phyloP scores from a whole-genome alignment of 2,113 vertebrate genomes.

The Erythrocercus mccallii region DNA sequence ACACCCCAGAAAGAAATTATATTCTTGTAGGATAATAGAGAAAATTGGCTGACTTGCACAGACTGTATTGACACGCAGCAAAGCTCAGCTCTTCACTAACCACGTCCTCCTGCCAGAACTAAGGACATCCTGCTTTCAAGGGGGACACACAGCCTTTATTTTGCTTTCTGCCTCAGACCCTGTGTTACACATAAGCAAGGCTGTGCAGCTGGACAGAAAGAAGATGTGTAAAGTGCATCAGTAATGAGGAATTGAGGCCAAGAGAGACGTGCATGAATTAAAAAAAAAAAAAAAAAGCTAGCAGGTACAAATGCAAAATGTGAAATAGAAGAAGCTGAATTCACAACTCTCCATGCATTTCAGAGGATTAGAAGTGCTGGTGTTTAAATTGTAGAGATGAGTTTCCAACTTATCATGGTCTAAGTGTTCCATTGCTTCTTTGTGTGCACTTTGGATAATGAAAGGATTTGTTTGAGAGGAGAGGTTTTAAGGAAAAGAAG shows the following conservation, averaged over 20 bases:
- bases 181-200: not conserved
- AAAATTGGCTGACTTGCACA: not conserved
- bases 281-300: not conserved
- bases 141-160: not conserved
- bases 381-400: constrained; percentile 2
- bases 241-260: not conserved
- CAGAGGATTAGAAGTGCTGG: not conserved
- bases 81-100: not conserved
- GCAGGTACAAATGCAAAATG: constrained; percentile 21
- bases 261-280: not conserved
- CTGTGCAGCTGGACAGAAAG: not conserved
- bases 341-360: constrained; percentile 21
- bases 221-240: not conserved
- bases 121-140: not conserved
- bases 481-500: constrained; percentile 18
- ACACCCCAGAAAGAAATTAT: constrained; percentile 2
- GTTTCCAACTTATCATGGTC: constrained; percentile 19
- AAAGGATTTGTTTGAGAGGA: constrained; percentile 26
- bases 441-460: not conserved
- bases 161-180: not conserved
- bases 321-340: constrained; percentile 56
- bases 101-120: not conserved
- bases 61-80: not conserved
- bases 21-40: not conserved
- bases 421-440: not conserved